A percentile compares a stretch with the other conserved stretches of the same genome.
phyloP scores from a whole-genome alignment of 2,888 invertebrate genomes.

The Chloroclystis v-ata region DNA sequence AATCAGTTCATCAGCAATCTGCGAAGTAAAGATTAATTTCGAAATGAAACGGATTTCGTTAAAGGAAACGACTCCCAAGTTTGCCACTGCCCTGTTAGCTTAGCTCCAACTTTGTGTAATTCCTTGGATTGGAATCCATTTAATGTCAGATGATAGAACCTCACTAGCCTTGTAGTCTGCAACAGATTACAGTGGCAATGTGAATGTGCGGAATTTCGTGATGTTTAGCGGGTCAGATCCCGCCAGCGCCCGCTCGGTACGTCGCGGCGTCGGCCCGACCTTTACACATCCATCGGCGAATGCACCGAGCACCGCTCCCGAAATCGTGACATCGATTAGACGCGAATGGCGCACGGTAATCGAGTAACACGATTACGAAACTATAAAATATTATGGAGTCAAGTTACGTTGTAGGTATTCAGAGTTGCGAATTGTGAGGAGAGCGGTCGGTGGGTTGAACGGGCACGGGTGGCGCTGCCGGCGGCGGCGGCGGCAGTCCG shows the following conservation, averaged over 20 bases:
- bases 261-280: slow-evolving; percentile 34
- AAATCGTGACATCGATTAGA: slow-evolving; percentile 71
- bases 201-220: no score
- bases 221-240: neutral
- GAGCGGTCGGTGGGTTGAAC: slow-evolving; percentile 22
- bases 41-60: no score
- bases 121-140: no score
- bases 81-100: no score
- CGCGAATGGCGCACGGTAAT: slow-evolving; percentile 62
- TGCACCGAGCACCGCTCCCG: slow-evolving; percentile 52
- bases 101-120: no score
- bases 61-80: no score
- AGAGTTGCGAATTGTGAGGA: slow-evolving; percentile 53
- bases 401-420: slow-evolving; percentile 66
- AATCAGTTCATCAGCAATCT: no score
- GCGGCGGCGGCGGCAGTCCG: slow-evolving; percentile 15
- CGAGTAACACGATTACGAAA: slow-evolving; percentile 72
- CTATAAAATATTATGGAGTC: slow-evolving; percentile 73
- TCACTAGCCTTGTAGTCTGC: no score
- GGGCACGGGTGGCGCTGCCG: neutral
- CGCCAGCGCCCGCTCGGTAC: neutral
- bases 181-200: no score
- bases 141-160: no score
- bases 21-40: no score
- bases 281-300: slow-evolving; percentile 36